Evolutionary conservation across 2,113 vertebrate genomes (phyloP).

Genomic region (Thunnus thynnus): DNA sequence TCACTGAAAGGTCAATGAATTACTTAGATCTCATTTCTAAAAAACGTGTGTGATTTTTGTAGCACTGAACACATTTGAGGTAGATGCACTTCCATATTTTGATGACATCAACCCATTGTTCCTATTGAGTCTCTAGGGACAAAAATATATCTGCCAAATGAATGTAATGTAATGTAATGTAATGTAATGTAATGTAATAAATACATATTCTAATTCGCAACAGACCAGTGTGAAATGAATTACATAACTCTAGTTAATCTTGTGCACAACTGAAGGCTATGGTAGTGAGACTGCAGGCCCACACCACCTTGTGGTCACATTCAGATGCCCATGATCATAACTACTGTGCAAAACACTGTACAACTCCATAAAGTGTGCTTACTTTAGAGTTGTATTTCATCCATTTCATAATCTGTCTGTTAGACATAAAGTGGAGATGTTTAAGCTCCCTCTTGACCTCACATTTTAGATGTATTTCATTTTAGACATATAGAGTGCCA

Average conservation of each 20-base stretch:
- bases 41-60: too few relatives aligned
- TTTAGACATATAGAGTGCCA: too few relatives aligned
- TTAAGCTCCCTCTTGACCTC: too few relatives aligned
- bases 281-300: conserved; percentile 29
- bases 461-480: too few relatives aligned
- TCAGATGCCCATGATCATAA: neutral
- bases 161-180: neutral
- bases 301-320: conserved; percentile 78
- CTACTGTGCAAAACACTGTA: neutral
- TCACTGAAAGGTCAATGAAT: neutral
- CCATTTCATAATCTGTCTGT: neutral
- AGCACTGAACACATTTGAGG: neutral
- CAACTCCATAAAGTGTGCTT: neutral
- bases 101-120: neutral
- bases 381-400: neutral
- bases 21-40: neutral
- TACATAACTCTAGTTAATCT: conserved; percentile 46
- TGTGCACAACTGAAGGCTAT: conserved; percentile 8
- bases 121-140: neutral
- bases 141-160: neutral
- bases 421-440: too few relatives aligned
- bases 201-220: neutral
- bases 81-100: neutral
- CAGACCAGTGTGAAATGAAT: conserved; percentile 28
- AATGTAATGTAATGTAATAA: neutral